phyloP scores from a whole-genome alignment of 2,888 invertebrate genomes.

The Cynaeus angustus region DNA sequence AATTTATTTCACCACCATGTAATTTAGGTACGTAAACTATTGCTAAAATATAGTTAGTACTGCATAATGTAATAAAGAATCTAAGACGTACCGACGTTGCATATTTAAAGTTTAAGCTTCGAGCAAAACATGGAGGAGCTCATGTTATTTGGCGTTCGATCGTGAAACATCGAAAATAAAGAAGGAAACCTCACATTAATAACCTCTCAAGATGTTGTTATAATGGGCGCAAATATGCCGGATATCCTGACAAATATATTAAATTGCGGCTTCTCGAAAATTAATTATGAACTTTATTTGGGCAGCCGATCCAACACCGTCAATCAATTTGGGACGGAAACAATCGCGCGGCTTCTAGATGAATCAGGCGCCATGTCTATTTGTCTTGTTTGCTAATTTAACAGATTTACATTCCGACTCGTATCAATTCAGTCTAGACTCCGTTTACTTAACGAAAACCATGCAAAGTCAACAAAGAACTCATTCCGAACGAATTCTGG shows the following conservation, averaged over 20 bases:
- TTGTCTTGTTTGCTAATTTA: slow-evolving; percentile 61
- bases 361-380: slow-evolving; percentile 55
- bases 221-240: slow-evolving; percentile 39
- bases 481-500: slow-evolving; percentile 54
- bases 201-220: slow-evolving; percentile 30
- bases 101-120: too few species aligned
- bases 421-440: slow-evolving; percentile 57
- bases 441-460: slow-evolving; percentile 53
- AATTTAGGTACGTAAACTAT: too few species aligned
- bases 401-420: slow-evolving; percentile 59
- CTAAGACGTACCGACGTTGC: too few species aligned
- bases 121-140: too few species aligned
- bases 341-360: slow-evolving; percentile 40
- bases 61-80: too few species aligned
- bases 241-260: slow-evolving; percentile 44
- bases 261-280: slow-evolving; percentile 36
- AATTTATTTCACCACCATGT: not conserved
- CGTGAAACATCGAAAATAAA: too few species aligned
- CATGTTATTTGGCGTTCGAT: too few species aligned
- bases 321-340: slow-evolving; percentile 41
- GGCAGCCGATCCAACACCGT: slow-evolving; percentile 31
- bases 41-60: too few species aligned
- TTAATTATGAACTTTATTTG: slow-evolving; percentile 47
- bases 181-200: slow-evolving; percentile 33
- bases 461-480: slow-evolving; percentile 55